Conservation (phyloP, 2,797 vertebrate species). For the Gastrophryne carolinensis region DNA sequence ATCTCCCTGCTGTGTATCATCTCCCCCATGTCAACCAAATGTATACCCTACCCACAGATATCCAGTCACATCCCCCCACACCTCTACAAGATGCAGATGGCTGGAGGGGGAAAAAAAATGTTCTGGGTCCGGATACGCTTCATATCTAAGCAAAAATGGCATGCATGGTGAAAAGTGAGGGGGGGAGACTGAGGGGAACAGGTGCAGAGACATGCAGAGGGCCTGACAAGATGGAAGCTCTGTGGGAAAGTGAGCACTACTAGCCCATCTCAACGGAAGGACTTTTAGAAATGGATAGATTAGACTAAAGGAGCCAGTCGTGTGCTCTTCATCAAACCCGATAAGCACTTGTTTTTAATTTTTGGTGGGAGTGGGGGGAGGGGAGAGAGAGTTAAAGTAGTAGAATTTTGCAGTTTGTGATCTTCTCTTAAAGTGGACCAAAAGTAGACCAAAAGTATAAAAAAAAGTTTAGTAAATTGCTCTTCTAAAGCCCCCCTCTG, state of each 20-base stretch:
- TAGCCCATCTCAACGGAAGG: not conserved
- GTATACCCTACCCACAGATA: conserved; percentile 14
- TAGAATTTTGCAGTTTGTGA: too few species aligned
- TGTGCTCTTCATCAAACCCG: too few species aligned
- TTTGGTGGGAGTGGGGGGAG: too few species aligned
- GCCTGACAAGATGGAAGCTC: not conserved
- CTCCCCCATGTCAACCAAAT: not conserved
- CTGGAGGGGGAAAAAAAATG: conserved; percentile 7
- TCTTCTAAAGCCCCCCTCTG: too few species aligned
- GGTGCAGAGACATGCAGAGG: conserved; percentile 15
- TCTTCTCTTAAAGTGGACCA: too few species aligned
- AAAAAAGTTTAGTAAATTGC: too few species aligned
- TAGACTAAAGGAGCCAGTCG: too few species aligned
- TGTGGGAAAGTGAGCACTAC: conserved; percentile 18
- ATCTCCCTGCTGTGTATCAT: not conserved
- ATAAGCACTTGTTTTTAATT: too few species aligned
- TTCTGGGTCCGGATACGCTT: conserved; percentile 8
- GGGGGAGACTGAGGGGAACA: conserved; percentile 29
- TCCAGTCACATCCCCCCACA: not conserved
- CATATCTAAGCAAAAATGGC: conserved; percentile 45
- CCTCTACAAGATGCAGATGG: conserved; percentile 17
- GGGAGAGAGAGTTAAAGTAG: too few species aligned
- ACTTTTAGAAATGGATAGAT: too few species aligned
- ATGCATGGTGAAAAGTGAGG: conserved; percentile 4
- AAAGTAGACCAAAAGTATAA: too few species aligned